Evolutionary conservation across 2,888 invertebrate genomes (phyloP), one percentile per base, ranked within the genome.

Genomic region (Zele albiditarsus): DNA sequence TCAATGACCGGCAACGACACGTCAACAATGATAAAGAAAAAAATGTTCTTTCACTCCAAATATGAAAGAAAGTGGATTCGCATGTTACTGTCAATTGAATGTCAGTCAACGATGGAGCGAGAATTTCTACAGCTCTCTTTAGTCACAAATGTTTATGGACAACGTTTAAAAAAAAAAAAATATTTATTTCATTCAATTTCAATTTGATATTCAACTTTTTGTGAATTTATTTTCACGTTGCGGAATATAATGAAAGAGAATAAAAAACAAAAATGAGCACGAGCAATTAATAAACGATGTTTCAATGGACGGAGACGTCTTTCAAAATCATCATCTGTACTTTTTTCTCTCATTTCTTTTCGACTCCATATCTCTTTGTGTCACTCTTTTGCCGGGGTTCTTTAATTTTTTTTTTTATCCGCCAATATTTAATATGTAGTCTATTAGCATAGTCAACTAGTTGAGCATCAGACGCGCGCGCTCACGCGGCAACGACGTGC

Each of bases 361-460:
- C 10, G 0, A 53, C 8, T 20, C 46, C 16, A 16, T 3, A 46
- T 46, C 2, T 46, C n/a, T n/a, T n/a, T 6, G n/a, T 46, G 46
- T n/a, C 46, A n/a, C 23, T 53, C n/a, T 20, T 20, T 53, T 16
- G 16, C n/a, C n/a, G 46, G n/a, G 4, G n/a, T n/a, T n/a, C n/a
- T n/a, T n/a, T n/a, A n/a, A n/a, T 46, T n/a, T 46, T 46, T n/a
- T 53, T 53, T n/a, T 20, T 10, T 67, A 74, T 70, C 75, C 77
- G 71, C 69, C 67, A 71, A 79, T 66, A 68, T 72, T 77, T 75
- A 77, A 74, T 75, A n/a, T n/a, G n/a, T n/a, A 79, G 77, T 80
- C 77, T 77, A 78, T 80, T 79, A 78, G 78, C 78, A 78, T 79
- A 78, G 75, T 74, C 77, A 71, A 49, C 73, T 76, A 66, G 73